Conservation (phyloP, 2,797 vertebrate species). For the Xiphorhynchus erythropygius region DNA sequence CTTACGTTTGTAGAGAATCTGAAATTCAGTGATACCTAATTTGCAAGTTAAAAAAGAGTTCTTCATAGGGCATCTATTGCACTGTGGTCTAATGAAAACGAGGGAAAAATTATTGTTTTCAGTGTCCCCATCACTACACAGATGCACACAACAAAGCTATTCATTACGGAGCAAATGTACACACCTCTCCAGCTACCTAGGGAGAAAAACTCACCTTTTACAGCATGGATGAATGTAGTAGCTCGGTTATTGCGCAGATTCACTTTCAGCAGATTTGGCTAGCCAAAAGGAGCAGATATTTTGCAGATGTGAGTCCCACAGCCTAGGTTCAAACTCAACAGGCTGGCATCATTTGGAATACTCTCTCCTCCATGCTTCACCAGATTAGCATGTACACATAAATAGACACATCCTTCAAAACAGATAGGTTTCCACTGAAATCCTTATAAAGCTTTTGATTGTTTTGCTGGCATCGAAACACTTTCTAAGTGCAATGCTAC, state of each 20-base stretch:
- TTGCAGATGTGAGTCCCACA: background rate
- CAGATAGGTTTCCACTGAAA: background rate
- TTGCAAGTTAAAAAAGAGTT: background rate
- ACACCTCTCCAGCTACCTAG: background rate
- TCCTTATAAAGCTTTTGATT: background rate
- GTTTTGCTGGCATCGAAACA: background rate
- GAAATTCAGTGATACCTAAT: background rate
- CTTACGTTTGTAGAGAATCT: background rate
- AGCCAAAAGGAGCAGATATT: background rate
- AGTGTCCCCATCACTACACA: background rate
- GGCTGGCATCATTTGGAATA: background rate
- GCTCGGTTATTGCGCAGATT: background rate
- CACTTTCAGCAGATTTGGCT: background rate
- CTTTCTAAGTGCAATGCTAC: background rate
- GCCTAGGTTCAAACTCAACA: background rate
- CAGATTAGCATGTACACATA: accelerated
- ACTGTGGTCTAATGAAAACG: background rate
- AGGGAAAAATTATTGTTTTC: background rate
- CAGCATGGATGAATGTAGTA: background rate
- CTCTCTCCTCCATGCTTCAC: background rate
- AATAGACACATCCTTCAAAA: background rate
- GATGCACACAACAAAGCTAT: background rate
- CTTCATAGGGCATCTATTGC: background rate
- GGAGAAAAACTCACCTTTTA: background rate
- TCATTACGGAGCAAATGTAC: background rate